Evolutionary conservation across 2,888 invertebrate species (phyloP).

Genomic region (Penaeus monodon): DNA sequence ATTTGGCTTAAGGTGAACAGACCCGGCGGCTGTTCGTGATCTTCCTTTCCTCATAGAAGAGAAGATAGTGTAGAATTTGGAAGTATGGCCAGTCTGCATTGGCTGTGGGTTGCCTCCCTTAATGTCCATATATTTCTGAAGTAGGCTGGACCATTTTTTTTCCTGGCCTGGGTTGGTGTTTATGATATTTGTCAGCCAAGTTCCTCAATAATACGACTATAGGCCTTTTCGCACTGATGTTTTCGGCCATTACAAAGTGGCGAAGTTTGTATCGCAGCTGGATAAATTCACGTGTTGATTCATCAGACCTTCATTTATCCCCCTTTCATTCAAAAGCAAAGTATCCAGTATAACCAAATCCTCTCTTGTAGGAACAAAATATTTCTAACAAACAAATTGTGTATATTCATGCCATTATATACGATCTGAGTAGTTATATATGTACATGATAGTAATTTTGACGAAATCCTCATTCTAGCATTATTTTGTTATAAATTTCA

Average conservation of each 20-base stretch:
- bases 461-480: too few species aligned
- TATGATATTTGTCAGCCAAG: conserved; percentile 33
- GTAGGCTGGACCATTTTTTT: conserved; percentile 56
- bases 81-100: conserved; percentile 50
- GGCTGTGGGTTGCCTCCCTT: conserved; percentile 46
- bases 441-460: too few species aligned
- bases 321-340: too few species aligned
- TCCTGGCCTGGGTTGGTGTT: conserved; percentile 48
- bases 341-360: too few species aligned
- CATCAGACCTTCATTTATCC: too few species aligned
- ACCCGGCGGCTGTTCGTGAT: conserved; percentile 16
- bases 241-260: conserved; percentile 46
- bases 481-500: too few species aligned
- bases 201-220: conserved; percentile 52
- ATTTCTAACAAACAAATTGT: too few species aligned
- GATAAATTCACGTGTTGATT: conserved; percentile 47
- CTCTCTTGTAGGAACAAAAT: too few species aligned
- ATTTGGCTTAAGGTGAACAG: too few species aligned
- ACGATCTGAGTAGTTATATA: too few species aligned
- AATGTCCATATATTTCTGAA: conserved; percentile 57
- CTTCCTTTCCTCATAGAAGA: conserved; percentile 49
- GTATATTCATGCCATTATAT: too few species aligned
- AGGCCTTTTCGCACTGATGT: conserved; percentile 46
- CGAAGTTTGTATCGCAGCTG: conserved; percentile 50
- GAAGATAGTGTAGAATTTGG: conserved; percentile 49